These are phyloP conservation scores for Dreissena rostriformis DNA, from an alignment of 1,140 invertebrate genomes.

Conservation along the genomic window DNA sequence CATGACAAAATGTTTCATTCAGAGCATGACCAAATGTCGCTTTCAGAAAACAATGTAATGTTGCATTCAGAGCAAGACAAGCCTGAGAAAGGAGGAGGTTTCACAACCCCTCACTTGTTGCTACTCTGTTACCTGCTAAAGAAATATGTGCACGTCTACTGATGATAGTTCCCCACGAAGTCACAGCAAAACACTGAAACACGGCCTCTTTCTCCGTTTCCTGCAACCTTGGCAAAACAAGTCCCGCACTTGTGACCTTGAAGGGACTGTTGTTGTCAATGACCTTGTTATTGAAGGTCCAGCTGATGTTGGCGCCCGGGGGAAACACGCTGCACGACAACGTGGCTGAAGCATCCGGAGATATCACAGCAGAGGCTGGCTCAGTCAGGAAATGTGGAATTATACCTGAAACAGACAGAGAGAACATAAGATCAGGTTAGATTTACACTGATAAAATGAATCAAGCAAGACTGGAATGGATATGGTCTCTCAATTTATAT, in stretches of 20 bases:
- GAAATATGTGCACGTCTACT: conserved; percentile 38
- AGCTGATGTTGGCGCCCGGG: conserved; percentile 17
- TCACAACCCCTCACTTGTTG: too few species aligned
- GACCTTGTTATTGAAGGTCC: conserved; percentile 45
- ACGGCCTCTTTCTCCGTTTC: not conserved
- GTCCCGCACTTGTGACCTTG: conserved; percentile 18
- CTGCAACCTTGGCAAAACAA: conserved; percentile 13
- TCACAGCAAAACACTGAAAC: conserved; percentile 47
- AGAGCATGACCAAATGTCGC: too few species aligned
- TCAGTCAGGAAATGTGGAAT: conserved; percentile 54
- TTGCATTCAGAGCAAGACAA: too few species aligned
- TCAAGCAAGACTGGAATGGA: too few species aligned
- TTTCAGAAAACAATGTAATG: too few species aligned
- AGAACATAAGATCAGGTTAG: not conserved
- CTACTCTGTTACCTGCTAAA: conserved; percentile 46
- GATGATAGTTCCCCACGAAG: conserved; percentile 25
- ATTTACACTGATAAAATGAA: not conserved
- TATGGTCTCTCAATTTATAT: too few species aligned
- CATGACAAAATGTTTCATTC: too few species aligned
- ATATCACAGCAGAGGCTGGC: conserved; percentile 43
- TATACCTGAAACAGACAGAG: conserved; percentile 39
- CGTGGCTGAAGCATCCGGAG: conserved; percentile 30
- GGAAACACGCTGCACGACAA: conserved; percentile 42
- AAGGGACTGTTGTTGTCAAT: conserved; percentile 38
- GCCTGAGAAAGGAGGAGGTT: too few species aligned